Percentiles rank a stretch among this genome's conserved stretches.
Conservation (phyloP, 1,140 invertebrate genomes). For the Drosophila asahinai region DNA sequence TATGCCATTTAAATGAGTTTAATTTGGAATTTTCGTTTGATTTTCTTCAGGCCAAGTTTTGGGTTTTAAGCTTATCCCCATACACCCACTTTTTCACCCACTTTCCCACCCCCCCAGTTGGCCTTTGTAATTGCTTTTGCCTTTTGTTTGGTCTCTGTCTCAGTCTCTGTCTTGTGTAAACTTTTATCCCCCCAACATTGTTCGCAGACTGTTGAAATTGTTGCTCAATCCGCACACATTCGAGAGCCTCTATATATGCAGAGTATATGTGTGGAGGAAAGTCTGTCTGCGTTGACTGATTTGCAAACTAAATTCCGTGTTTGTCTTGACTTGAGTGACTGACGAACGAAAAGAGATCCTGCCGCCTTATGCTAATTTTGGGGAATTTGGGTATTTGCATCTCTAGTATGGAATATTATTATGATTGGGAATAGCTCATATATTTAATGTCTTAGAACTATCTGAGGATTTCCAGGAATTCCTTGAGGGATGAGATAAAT, state of each 20-base stretch:
- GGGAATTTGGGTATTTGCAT: conserved; percentile 40
- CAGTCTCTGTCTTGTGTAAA: conserved; percentile 59
- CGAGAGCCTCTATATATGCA: background rate
- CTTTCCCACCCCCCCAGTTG: background rate
- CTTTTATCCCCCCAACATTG: conserved; percentile 56
- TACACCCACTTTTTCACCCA: background rate
- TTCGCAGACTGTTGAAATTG: conserved; percentile 67
- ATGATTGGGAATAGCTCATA: background rate
- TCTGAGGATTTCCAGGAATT: background rate
- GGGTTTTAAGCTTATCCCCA: conserved; percentile 16
- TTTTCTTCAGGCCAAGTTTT: conserved; percentile 59
- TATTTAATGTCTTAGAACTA: background rate
- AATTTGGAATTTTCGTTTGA: conserved; percentile 81
- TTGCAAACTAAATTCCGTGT: conserved; percentile 74
- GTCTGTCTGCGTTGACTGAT: conserved; percentile 53
- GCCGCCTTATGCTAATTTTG: conserved; percentile 57
- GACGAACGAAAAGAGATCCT: conserved; percentile 28
- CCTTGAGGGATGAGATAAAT: too few relatives aligned
- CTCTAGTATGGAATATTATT: background rate
- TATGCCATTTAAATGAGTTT: conserved; percentile 75
- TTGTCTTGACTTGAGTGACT: conserved; percentile 28
- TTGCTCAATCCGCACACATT: conserved; percentile 55
- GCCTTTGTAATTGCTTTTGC: conserved; percentile 75
- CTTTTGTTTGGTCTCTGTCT: conserved; percentile 70
- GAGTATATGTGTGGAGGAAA: conserved; percentile 4